Evolutionary conservation across 1,140 invertebrate genomes (phyloP).

Genomic region (Eriosoma lanigerum): DNA sequence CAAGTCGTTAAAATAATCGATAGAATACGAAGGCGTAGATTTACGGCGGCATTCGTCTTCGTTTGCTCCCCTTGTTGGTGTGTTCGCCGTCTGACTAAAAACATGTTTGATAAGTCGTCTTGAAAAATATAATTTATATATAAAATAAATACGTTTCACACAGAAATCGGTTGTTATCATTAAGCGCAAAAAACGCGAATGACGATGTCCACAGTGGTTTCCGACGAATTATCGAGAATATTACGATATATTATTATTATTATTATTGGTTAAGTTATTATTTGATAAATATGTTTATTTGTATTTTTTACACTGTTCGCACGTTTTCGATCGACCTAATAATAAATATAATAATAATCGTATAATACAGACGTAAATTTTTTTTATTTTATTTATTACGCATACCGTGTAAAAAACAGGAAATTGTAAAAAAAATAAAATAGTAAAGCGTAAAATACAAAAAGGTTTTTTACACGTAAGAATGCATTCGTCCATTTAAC

Average conservation of each 20-base stretch:
- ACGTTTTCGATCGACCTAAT: not conserved
- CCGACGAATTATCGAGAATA: not conserved
- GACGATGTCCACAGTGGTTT: no score
- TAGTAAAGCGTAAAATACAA: not conserved
- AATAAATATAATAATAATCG: not conserved
- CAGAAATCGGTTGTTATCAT: conserved; percentile 7
- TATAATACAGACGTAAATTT: not conserved
- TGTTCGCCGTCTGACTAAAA: conserved; percentile 17
- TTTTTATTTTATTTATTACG: conserved; percentile 19
- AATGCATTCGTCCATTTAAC: not conserved
- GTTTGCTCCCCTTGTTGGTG: not conserved
- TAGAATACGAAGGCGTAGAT: conserved; percentile 47
- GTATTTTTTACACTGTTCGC: not conserved
- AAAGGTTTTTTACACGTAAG: not conserved
- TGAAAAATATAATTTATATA: not conserved
- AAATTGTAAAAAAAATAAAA: conserved; percentile 18
- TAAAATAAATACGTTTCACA: not conserved
- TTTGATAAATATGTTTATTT: not conserved
- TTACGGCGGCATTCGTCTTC: conserved; percentile 27
- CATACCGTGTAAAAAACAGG: not conserved
- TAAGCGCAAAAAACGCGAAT: not conserved
- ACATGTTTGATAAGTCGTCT: conserved; percentile 33
- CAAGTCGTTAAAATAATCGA: conserved; percentile 47
- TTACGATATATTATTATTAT: not conserved
- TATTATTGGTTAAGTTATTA: no score